These are phyloP conservation scores for Mythimna albipuncta DNA, from an alignment of 2,888 invertebrate species.

Conservation along the genomic window DNA sequence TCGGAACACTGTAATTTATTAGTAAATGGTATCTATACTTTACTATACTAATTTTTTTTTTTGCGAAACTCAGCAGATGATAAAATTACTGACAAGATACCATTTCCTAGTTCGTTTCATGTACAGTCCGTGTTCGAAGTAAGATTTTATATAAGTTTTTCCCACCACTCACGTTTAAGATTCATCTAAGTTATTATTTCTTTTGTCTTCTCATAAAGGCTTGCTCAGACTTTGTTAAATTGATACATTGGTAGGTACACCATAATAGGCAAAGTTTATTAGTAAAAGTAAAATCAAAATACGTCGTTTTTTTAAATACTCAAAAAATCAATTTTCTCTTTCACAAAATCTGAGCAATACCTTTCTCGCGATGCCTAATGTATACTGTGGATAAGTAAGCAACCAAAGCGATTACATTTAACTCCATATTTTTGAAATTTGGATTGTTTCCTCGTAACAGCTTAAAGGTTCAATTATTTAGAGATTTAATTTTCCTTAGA, in stretches of 20 bases:
- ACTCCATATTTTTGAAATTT: constrained; percentile 79
- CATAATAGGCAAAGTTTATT: neutral
- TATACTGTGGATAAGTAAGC: constrained; percentile 61
- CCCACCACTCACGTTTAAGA: constrained; percentile 65
- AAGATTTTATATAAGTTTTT: constrained; percentile 52
- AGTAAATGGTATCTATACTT: constrained; percentile 45
- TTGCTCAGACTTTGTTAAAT: constrained; percentile 58
- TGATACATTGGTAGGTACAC: constrained; percentile 4
- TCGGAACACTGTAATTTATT: constrained; percentile 11
- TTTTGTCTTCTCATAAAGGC: constrained; percentile 31
- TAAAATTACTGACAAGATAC: constrained; percentile 9
- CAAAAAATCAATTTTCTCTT: constrained; percentile 4
- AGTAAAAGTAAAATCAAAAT: neutral
- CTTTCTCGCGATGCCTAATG: constrained; percentile 42
- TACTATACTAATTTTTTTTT: no score
- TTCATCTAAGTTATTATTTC: constrained; percentile 54
- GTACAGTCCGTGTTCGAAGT: constrained; percentile 29
- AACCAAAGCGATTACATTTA: constrained; percentile 83
- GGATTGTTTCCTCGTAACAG: constrained; percentile 66
- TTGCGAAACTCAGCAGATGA: neutral
- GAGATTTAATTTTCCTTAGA: constrained; percentile 74
- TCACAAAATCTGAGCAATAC: constrained; percentile 49
- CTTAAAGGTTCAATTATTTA: constrained; percentile 71
- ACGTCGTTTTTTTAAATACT: neutral
- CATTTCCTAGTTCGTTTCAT: constrained; percentile 34